Base-by-base conservation (phyloP, 2,113 vertebrate genomes). In the Vulpes vulpes region DNA sequence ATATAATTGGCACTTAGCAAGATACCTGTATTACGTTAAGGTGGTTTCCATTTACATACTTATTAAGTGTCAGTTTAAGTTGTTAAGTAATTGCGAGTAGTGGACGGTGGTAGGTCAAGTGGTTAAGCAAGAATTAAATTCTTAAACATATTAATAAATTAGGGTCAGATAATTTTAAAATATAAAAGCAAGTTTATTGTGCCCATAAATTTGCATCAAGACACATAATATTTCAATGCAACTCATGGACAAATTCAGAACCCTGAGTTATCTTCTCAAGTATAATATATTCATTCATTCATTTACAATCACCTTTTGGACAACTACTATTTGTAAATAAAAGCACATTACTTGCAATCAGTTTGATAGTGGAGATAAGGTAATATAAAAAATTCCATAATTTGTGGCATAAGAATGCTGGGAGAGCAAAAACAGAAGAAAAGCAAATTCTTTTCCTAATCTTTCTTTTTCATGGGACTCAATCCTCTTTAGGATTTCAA, bases 1-100 rank as follows among this genome's bases (percentile, higher is more conserved):
- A 98, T 98, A 98, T 99, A 99, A 99, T 98, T 99, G 98, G 98
- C 98, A 98, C 98, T 99, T 98, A 98, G 97, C 95, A 98, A 98
- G 98, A 97, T 98, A 98, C 98, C 98, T 99, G 97, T 93, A 98
- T 96, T 97, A 97, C 32, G 76, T 98, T 98, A 98, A 96, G 97
- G 97, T 95, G 83, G 86, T 98, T 98, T 97, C 98, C 98, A 99
- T 99, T 99, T 98, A 98, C 97, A 97, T 96, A 98, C 97, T 98
- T 98, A 98, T 43, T 94, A 98, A 99, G 97, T 78, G 98, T 98
- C 98, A 97, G 93, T 95, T 98, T 98, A 98, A 99, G 98, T 96
- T 97, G 98, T 95, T 97, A 98, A 98, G 96, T 97, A 97, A 98
- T 97, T 98, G 93, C 98, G 97, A 98, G 87, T 98, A 88, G 79